A percentile compares a stretch with the other conserved stretches of the same genome.
Conservation (phyloP, 2,113 vertebrate species). For the Pyxicephalus adspersus region DNA sequence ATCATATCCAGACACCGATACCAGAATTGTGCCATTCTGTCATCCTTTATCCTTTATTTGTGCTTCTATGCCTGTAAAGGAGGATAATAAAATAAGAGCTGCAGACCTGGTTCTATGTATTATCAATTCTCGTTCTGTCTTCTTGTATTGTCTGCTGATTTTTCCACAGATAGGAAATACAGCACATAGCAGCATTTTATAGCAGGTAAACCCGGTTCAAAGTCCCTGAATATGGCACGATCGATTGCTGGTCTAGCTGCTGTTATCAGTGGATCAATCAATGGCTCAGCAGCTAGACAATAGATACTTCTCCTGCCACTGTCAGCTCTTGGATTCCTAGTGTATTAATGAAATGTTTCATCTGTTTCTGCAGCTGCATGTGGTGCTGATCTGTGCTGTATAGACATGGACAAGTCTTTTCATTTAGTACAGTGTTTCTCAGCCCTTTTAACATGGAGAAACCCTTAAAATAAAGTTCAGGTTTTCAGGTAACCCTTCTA, state of each 20-base stretch:
- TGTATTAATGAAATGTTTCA: slow-evolving; percentile 14
- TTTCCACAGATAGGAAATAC: neutral
- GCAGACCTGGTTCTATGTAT: no score
- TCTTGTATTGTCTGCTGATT: neutral
- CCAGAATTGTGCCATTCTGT: no score
- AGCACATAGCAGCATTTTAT: neutral
- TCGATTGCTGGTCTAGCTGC: neutral
- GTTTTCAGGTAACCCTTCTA: no score
- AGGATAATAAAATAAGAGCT: no score
- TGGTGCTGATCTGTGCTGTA: neutral
- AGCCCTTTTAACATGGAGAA: neutral
- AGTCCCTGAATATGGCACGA: neutral
- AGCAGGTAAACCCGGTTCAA: slow-evolving; percentile 6
- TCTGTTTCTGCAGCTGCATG: neutral
- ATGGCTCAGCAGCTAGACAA: neutral
- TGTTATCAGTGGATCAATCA: slow-evolving; percentile 5
- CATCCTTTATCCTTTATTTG: no score
- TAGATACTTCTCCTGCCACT: neutral
- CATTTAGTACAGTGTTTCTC: neutral
- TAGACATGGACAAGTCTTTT: neutral
- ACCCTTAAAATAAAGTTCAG: no score
- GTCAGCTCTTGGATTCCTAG: neutral
- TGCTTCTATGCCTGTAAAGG: no score
- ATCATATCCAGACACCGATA: no score
- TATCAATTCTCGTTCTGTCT: neutral